These are phyloP conservation scores for Crocidura indochinensis DNA, from an alignment of 2,797 vertebrate genomes.

Conservation along the genomic window DNA sequence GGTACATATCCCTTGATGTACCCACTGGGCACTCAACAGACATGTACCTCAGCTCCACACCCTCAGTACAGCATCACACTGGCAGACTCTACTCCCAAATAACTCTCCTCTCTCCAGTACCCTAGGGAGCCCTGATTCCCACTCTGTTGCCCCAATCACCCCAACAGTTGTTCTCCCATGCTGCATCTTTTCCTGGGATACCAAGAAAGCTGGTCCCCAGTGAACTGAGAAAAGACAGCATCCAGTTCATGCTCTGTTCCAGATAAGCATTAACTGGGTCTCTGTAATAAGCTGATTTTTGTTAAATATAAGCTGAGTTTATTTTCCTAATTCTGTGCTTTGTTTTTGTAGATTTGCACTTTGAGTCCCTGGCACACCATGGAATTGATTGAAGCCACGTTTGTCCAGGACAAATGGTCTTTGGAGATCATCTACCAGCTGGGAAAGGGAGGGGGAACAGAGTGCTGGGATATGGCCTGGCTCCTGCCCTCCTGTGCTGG, in stretches of 20 bases:
- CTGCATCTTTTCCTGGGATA: background rate
- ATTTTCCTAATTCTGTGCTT: conserved; percentile 64
- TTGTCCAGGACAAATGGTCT: background rate
- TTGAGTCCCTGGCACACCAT: conserved; percentile 6
- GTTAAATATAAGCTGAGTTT: conserved; percentile 62
- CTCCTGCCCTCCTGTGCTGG: background rate
- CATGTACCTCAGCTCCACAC: background rate
- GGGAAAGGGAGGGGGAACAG: no score
- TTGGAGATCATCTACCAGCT: background rate
- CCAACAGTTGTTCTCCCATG: conserved; percentile 12
- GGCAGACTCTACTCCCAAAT: background rate
- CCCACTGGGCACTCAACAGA: background rate
- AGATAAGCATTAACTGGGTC: conserved; percentile 43
- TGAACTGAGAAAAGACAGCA: background rate
- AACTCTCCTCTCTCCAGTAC: background rate
- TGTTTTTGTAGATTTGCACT: conserved; percentile 58
- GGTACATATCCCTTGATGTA: no score
- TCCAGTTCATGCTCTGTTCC: conserved; percentile 30
- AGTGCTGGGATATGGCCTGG: background rate
- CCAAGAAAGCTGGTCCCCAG: background rate
- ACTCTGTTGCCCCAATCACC: background rate
- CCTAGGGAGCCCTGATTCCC: background rate
- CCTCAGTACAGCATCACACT: background rate
- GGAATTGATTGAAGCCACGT: conserved; percentile 12
- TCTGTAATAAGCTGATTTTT: conserved; percentile 44